A percentile compares a stretch with the other conserved stretches of the same genome.
These are phyloP conservation scores for Papio anubis DNA, from an alignment of 2,113 vertebrate species.

Conservation along the genomic window DNA sequence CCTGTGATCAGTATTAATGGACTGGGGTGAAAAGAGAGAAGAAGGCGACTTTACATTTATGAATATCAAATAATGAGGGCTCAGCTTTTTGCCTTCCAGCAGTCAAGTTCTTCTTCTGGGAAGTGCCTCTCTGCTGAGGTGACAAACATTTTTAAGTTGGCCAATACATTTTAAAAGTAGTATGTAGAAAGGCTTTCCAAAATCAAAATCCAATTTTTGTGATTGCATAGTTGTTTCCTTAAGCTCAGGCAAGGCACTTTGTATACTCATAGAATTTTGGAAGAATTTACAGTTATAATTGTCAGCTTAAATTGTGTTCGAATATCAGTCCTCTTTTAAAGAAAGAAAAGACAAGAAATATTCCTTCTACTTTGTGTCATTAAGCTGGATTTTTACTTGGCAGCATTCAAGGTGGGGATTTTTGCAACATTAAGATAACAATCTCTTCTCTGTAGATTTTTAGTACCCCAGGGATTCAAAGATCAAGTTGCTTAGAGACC, in stretches of 20 bases:
- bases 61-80: constrained; percentile 36
- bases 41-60: constrained; percentile 3
- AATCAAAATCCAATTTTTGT: constrained; percentile 37
- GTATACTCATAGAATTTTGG: constrained; percentile 13
- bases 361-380: constrained; percentile 54
- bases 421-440: constrained; percentile 72
- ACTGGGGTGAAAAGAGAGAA: not conserved
- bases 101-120: constrained; percentile 20
- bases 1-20: not conserved
- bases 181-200: constrained; percentile 21
- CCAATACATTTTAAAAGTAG: constrained; percentile 26
- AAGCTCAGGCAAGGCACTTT: constrained; percentile 30
- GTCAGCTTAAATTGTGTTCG: constrained; percentile 60
- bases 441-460: constrained; percentile 69
- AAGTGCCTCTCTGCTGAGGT: constrained; percentile 46
- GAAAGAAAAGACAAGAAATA: constrained; percentile 35
- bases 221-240: constrained; percentile 48
- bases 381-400: constrained; percentile 69
- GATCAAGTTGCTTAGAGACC: constrained; percentile 75
- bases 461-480: constrained; percentile 71
- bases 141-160: constrained; percentile 20
- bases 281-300: constrained; percentile 63
- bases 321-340: constrained; percentile 22
- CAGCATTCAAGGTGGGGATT: constrained; percentile 69
- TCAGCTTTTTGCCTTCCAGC: constrained; percentile 8